Evolutionary conservation across 1,140 invertebrate genomes (phyloP).

Genomic region (Lordiphosa clarofinis): DNA sequence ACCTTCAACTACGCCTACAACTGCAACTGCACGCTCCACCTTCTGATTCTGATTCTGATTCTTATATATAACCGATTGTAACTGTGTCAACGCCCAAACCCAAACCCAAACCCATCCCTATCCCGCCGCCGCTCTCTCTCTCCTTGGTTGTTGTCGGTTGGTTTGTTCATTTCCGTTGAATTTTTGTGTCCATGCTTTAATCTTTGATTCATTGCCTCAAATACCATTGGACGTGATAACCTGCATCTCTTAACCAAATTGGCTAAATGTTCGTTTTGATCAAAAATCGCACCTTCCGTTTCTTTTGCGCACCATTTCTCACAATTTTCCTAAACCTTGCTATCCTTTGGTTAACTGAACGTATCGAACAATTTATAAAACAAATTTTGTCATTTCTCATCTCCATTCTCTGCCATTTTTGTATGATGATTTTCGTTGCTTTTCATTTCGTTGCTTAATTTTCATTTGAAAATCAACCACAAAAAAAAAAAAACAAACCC

Average conservation of each 20-base stretch:
- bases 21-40: slow-evolving; percentile 6
- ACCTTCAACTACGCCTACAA: neutral
- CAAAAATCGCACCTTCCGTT: neutral
- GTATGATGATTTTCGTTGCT: too few relatives aligned
- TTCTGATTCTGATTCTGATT: neutral
- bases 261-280: slow-evolving; percentile 8
- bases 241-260: neutral
- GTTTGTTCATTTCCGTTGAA: slow-evolving; percentile 8
- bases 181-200: slow-evolving; percentile 2
- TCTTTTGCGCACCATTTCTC: slow-evolving; percentile 5
- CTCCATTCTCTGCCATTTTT: slow-evolving; percentile 6
- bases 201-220: slow-evolving; percentile 28
- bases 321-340: too few relatives aligned
- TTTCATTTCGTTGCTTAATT: slow-evolving; percentile 1
- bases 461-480: slow-evolving; percentile 12
- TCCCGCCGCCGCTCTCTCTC: neutral
- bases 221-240: slow-evolving; percentile 26
- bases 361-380: slow-evolving; percentile 36
- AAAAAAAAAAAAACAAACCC: slow-evolving; percentile 11
- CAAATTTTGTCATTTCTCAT: slow-evolving; percentile 54
- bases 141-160: neutral
- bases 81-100: neutral
- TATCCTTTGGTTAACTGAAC: neutral
- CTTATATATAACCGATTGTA: neutral
- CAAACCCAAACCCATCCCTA: too few relatives aligned